A percentile compares a stretch with the other conserved stretches of the same genome.
Conservation (phyloP, 2,888 invertebrate genomes). For the Melipona beecheii region DNA sequence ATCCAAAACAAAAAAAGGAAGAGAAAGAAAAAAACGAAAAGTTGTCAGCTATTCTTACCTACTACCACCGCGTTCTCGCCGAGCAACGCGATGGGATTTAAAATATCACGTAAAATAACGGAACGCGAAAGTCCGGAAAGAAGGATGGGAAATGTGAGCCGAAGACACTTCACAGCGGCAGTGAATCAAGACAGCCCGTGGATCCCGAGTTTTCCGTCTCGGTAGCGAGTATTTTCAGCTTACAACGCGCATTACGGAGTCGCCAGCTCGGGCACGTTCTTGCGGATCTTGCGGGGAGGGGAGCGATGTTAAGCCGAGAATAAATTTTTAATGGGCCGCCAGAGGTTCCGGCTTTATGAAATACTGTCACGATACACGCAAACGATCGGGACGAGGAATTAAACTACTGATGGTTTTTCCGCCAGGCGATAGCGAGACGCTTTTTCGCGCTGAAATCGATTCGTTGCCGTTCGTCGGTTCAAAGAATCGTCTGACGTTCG, state of each 20-base stretch:
- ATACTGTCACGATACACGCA: slow-evolving; percentile 60
- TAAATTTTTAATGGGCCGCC: slow-evolving; percentile 67
- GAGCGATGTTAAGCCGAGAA: slow-evolving; percentile 62
- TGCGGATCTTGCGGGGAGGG: slow-evolving; percentile 47
- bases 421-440: slow-evolving; percentile 30
- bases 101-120: slow-evolving; percentile 1
- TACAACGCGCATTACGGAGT: slow-evolving; percentile 59
- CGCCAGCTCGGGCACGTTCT: slow-evolving; percentile 49
- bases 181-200: slow-evolving; percentile 34
- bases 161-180: slow-evolving; percentile 8
- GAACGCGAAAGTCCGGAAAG: background rate
- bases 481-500: background rate
- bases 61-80: background rate
- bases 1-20: background rate
- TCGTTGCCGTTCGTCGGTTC: background rate
- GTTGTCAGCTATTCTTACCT: background rate
- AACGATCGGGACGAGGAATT: slow-evolving; percentile 57
- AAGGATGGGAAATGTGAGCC: background rate
- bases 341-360: slow-evolving; percentile 49
- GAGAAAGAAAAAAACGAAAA: background rate
- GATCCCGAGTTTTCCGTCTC: slow-evolving; percentile 47
- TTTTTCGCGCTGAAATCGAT: slow-evolving; percentile 14
- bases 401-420: slow-evolving; percentile 27
- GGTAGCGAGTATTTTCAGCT: slow-evolving; percentile 52
- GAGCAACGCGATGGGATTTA: no score